A percentile compares a stretch with the other conserved stretches of the same genome.
Evolutionary conservation across 2,888 invertebrate genomes (phyloP).

Genomic region (Leptopilina myrica): DNA sequence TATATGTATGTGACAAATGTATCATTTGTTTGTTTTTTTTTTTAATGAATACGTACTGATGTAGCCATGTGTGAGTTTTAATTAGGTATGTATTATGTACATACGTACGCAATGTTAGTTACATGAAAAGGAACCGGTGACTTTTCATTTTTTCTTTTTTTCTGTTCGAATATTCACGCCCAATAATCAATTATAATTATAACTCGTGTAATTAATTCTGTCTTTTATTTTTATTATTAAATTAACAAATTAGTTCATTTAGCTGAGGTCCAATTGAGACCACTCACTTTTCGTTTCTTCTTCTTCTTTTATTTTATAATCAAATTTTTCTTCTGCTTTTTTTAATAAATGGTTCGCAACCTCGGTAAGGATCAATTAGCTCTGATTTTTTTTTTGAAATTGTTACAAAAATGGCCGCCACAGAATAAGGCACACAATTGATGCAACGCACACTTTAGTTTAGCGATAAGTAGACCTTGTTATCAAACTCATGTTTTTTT

Average conservation of each 20-base stretch:
- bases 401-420: conserved; percentile 75
- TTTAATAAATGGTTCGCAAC: conserved; percentile 17
- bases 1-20: conserved; percentile 46
- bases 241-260: conserved; percentile 1
- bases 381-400: conserved; percentile 66
- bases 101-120: conserved; percentile 46
- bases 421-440: conserved; percentile 77
- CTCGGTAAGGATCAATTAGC: conserved; percentile 58
- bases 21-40: background rate
- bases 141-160: conserved; percentile 9
- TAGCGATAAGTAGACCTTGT: conserved; percentile 58
- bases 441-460: conserved; percentile 74
- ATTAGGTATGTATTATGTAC: conserved; percentile 40
- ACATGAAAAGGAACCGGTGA: conserved; percentile 31
- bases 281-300: background rate
- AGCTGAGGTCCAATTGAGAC: background rate
- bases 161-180: background rate
- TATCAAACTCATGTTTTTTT: conserved; percentile 18
- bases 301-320: conserved; percentile 38
- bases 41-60: conserved; percentile 51
- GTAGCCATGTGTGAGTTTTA: conserved; percentile 47
- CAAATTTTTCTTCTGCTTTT: conserved; percentile 38
- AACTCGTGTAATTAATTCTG: background rate
- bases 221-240: background rate
- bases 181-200: conserved; percentile 15